Base-by-base conservation (phyloP, 1,140 invertebrate genomes). In the Cotesia typhae region DNA sequence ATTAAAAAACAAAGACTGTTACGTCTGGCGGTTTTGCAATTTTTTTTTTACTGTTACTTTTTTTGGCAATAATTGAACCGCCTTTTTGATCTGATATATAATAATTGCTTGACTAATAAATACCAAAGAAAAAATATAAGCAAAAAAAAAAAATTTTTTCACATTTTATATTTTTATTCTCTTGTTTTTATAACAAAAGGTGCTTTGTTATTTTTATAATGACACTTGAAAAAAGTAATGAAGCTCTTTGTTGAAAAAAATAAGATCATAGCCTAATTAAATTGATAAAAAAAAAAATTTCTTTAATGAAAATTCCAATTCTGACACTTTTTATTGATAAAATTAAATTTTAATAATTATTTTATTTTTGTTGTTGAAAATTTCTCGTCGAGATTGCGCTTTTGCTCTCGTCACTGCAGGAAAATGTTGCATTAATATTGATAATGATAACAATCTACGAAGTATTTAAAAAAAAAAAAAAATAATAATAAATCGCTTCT, bases 391-490 rank as follows among this genome's bases (percentile, higher is more conserved):
- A 70, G 37, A 55, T 60, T 71, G 69, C 69, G 69, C 59, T 71
- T 64, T 71, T 63, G 38, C 69, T 71, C 69, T 71, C 69, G 69
- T 71, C 69, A 71, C 47, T 35, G 69, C 38, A 35, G 28, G 36
- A 57, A 47, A 41, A 20, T 70, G 28, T 60, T 51, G 57, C 7
- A 14, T 70, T 17, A 60, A 17, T 68, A 68, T 55, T 47, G 41
- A 47, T 68, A 68, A 68, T 47, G 41, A 47, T 47, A 47, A 47
- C 41, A 47, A 47, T 47, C 41, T 10, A 47, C 41, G 41, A 47
- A 47, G 41, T 68, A 67, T 35, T 35, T 53, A 55, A 55, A 38
- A 3, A 57, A 55, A 41, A 3, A 57, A 55, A 41, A 6, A 69
- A 36, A 59, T n/a, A 28, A 12, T 37, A 55, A 69, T 3, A 55